phyloP scores from a whole-genome alignment of 2,797 vertebrate species.

The Liparis tanakae region DNA sequence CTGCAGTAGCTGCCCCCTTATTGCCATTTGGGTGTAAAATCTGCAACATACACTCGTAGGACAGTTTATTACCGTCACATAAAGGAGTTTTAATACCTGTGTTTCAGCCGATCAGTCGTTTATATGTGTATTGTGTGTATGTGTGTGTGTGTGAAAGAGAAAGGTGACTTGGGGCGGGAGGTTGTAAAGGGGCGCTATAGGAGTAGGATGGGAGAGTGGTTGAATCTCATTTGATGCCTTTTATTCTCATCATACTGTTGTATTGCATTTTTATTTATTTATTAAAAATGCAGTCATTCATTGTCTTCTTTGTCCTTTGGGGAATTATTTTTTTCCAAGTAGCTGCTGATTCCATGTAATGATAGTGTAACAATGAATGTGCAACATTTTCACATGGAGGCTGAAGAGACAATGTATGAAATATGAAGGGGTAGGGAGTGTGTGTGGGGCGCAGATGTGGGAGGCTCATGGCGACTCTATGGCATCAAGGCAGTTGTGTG shows the following conservation, averaged over 20 bases:
- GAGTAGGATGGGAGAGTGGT: conserved; percentile 1
- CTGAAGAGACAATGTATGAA: conserved; percentile 12
- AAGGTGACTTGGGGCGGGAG: conserved; percentile 8
- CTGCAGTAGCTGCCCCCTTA: conserved; percentile 50
- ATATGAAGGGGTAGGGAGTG: background rate
- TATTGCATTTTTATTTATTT: conserved; percentile 54
- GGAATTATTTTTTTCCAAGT: conserved; percentile 54
- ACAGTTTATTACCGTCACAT: conserved; percentile 56
- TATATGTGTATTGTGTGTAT: background rate
- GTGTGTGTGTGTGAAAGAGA: background rate
- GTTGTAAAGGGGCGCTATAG: conserved; percentile 21
- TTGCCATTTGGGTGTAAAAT: conserved; percentile 49
- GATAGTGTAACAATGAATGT: conserved; percentile 48
- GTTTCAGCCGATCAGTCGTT: conserved; percentile 30
- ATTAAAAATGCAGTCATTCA: conserved; percentile 46
- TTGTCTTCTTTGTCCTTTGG: conserved; percentile 44
- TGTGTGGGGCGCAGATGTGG: background rate
- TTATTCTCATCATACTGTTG: conserved; percentile 46
- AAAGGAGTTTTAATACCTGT: conserved; percentile 49
- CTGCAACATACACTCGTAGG: conserved; percentile 10
- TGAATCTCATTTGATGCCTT: conserved; percentile 59
- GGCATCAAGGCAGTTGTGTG: background rate
- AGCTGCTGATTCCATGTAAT: conserved; percentile 62
- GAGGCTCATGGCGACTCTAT: background rate
- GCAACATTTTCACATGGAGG: conserved; percentile 43